phyloP scores from a whole-genome alignment of 2,113 vertebrate genomes.

The Siniperca chuatsi region DNA sequence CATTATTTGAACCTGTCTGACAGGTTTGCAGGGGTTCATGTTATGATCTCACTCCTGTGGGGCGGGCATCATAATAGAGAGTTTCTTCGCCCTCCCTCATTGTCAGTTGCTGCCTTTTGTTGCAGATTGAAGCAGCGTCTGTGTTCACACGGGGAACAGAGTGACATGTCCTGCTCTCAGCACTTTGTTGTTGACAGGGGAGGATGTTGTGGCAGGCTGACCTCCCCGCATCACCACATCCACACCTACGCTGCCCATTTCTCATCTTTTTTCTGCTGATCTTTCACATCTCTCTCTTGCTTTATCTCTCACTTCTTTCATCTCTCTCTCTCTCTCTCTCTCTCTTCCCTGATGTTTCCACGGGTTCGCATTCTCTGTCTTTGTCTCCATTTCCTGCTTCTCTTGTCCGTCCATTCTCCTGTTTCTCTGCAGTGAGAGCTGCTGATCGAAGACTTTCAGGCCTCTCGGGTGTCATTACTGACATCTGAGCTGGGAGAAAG shows the following conservation, averaged over 20 bases:
- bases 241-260: neutral
- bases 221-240: neutral
- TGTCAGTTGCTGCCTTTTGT: conserved; percentile 41
- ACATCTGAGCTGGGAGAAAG: conserved; percentile 64
- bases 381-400: conserved; percentile 12
- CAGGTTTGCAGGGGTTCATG: conserved; percentile 56
- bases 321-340: conserved; percentile 16
- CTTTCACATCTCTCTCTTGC: conserved; percentile 22
- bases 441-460: conserved; percentile 73
- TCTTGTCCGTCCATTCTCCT: conserved; percentile 25
- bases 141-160: conserved; percentile 34
- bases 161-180: conserved; percentile 30
- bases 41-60: conserved; percentile 3
- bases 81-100: conserved; percentile 17
- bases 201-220: conserved; percentile 14
- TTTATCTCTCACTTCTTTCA: neutral
- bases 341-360: neutral
- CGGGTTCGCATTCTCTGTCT: neutral
- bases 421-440: conserved; percentile 64
- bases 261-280: conserved; percentile 24
- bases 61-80: conserved; percentile 26
- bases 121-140: conserved; percentile 17
- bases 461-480: conserved; percentile 68
- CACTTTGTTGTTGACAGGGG: conserved; percentile 31
- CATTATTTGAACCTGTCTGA: conserved; percentile 55